Percentiles rank a stretch among this genome's conserved stretches.
These are phyloP conservation scores for Caenorhabditis plicata DNA, from an alignment of 2,888 invertebrate species.

Conservation along the genomic window DNA sequence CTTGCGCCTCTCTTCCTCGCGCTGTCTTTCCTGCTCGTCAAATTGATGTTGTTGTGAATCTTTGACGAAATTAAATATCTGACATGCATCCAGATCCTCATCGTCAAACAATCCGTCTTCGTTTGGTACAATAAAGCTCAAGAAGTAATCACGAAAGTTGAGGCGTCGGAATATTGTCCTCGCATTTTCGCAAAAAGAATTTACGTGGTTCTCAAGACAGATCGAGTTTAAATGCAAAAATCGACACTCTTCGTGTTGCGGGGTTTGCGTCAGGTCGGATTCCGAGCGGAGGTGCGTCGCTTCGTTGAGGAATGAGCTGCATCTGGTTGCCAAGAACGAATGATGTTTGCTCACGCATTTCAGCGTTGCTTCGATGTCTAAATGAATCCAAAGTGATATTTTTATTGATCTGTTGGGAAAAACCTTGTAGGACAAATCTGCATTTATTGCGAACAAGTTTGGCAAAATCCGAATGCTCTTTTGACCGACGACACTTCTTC, in stretches of 20 bases:
- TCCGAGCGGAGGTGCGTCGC: conserved; percentile 31
- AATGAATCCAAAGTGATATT: not conserved
- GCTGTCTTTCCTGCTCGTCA: conserved; percentile 22
- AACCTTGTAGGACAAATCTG: conserved; percentile 32
- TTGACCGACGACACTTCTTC: conserved; percentile 34
- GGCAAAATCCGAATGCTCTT: conserved; percentile 30
- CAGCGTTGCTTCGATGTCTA: conserved; percentile 41
- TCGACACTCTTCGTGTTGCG: conserved; percentile 25
- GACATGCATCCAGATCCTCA: conserved; percentile 47
- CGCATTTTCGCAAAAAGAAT: conserved; percentile 38
- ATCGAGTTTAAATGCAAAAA: conserved; percentile 46
- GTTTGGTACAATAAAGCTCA: conserved; percentile 42
- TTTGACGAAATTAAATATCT: conserved; percentile 44
- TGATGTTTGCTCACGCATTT: conserved; percentile 46
- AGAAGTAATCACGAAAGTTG: conserved; percentile 48
- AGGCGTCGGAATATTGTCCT: conserved; percentile 34
- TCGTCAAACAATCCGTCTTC: conserved; percentile 49
- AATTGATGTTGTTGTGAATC: conserved; percentile 13
- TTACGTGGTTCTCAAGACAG: conserved; percentile 48
- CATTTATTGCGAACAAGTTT: conserved; percentile 38
- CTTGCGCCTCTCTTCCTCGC: conserved; percentile 23
- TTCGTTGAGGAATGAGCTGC: conserved; percentile 47
- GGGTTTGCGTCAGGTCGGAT: conserved; percentile 19
- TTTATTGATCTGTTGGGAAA: too few relatives aligned
- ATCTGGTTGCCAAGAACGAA: conserved; percentile 44